These are phyloP conservation scores for Synanthedon myopaeformis DNA, from an alignment of 2,888 invertebrate species.

Conservation along the genomic window DNA sequence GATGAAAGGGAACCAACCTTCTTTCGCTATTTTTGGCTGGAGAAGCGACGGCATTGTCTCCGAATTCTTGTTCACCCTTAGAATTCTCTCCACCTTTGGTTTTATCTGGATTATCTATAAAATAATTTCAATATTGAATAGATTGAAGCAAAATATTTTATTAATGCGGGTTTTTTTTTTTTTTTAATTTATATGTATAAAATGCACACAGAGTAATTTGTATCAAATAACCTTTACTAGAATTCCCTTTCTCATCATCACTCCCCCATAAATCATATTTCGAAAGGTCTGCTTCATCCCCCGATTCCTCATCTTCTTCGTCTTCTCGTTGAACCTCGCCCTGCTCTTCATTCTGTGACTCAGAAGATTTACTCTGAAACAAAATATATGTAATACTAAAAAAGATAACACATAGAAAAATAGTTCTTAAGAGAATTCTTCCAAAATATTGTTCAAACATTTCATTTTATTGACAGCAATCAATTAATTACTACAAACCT, in stretches of 20 bases:
- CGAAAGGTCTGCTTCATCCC: conserved; percentile 77
- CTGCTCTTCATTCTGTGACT: conserved; percentile 39
- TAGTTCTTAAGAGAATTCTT: too few relatives aligned
- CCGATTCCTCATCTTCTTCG: conserved; percentile 73
- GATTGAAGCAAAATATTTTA: conserved; percentile 5
- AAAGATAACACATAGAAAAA: too few relatives aligned
- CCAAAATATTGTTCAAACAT: too few relatives aligned
- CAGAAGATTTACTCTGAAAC: conserved; percentile 51
- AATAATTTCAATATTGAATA: background rate
- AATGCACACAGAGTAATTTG: background rate
- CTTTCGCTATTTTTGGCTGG: conserved; percentile 40
- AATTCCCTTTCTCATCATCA: conserved; percentile 64
- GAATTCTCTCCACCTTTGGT: conserved; percentile 33
- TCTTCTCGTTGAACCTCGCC: conserved; percentile 49
- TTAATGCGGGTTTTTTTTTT: background rate
- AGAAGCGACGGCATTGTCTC: conserved; percentile 31
- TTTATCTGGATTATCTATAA: conserved; percentile 34
- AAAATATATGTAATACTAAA: conserved; percentile 14
- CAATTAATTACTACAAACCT: conserved; percentile 45
- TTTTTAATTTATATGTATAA: too few relatives aligned
- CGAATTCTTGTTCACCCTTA: conserved; percentile 25
- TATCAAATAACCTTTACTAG: conserved; percentile 38
- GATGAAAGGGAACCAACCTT: conserved; percentile 30
- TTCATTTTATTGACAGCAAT: too few relatives aligned
- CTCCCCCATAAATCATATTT: conserved; percentile 84